These are phyloP conservation scores for Umimayanthus chanpuru DNA, from an alignment of 92 coral and sea anemone genomes.

Conservation along the genomic window DNA sequence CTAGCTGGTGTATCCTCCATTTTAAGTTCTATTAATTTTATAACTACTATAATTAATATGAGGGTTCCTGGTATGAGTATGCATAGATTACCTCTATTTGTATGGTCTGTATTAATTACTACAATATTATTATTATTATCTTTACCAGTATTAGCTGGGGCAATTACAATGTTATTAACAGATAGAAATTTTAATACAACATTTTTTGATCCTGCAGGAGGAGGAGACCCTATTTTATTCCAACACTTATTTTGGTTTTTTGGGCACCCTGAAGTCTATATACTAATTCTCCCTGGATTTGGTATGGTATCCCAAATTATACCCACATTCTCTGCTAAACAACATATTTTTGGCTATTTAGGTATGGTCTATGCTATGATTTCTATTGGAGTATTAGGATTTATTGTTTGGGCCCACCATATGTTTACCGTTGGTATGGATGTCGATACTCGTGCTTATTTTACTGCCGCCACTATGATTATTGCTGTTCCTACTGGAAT, in stretches of 20 bases:
- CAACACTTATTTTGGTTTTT: constrained; percentile 45
- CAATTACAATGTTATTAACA: constrained; percentile 43
- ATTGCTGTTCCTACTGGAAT: constrained; percentile 44
- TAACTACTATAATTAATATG: constrained; percentile 33
- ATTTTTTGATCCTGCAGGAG: constrained; percentile 49
- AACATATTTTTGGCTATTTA: constrained; percentile 26
- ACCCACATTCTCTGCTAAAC: constrained; percentile 45
- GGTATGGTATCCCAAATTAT: constrained; percentile 45
- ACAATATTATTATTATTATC: constrained; percentile 32
- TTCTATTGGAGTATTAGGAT: too few species aligned
- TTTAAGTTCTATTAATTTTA: constrained; percentile 43
- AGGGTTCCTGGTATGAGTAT: constrained; percentile 33
- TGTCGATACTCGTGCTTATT: constrained; percentile 48
- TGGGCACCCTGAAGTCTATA: constrained; percentile 47
- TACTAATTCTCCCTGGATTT: constrained; percentile 41
- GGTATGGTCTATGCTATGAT: too few species aligned
- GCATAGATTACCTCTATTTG: constrained; percentile 46
- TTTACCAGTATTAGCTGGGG: constrained; percentile 49
- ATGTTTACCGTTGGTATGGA: constrained; percentile 52
- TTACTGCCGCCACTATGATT: constrained; percentile 28
- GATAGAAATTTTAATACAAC: constrained; percentile 49
- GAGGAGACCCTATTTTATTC: constrained; percentile 42
- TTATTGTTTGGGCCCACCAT: constrained; percentile 1
- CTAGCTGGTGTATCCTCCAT: constrained; percentile 41
- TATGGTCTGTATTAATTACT: constrained; percentile 43